Evolutionary conservation across 1,140 invertebrate species (phyloP).

Genomic region (Drosophila bipectinata): DNA sequence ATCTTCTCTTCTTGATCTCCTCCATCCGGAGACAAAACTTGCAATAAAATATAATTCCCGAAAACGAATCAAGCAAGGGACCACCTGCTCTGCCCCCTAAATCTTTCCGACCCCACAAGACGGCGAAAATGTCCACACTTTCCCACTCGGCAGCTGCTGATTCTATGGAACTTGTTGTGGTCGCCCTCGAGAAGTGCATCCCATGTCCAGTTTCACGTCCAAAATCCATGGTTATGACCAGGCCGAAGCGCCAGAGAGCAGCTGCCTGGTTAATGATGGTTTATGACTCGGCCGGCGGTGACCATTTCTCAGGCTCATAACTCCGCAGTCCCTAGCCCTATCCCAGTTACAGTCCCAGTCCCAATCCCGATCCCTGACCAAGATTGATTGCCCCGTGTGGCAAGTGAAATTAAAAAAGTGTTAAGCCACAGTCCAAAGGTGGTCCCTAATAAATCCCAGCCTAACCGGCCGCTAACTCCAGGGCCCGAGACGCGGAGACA

Average conservation of each 20-base stretch:
- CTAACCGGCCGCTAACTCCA: constrained; percentile 10
- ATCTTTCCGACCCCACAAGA: constrained; percentile 64
- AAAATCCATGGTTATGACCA: constrained; percentile 22
- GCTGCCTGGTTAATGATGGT: constrained; percentile 70
- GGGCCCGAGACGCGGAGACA: constrained; percentile 12
- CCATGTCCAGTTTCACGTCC: constrained; percentile 21
- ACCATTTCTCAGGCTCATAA: constrained; percentile 76
- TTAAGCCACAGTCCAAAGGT: constrained; percentile 68
- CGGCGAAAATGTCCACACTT: constrained; percentile 67
- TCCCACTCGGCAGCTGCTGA: constrained; percentile 48
- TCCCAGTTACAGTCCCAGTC: constrained; percentile 23
- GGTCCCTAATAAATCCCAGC: constrained; percentile 76
- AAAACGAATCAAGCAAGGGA: constrained; percentile 41
- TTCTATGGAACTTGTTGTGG: constrained; percentile 68
- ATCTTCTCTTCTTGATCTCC: constrained; percentile 22
- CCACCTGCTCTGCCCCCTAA: constrained; percentile 36
- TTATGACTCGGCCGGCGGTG: constrained; percentile 55
- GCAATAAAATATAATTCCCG: constrained; percentile 71
- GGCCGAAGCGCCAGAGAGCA: constrained; percentile 33
- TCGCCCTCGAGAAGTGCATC: constrained; percentile 46
- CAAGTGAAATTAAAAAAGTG: constrained; percentile 80
- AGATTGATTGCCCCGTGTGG: constrained; percentile 73
- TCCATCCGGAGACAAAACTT: constrained; percentile 28
- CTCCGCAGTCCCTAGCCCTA: constrained; percentile 11
- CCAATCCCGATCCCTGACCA: constrained; percentile 15